Conservation (phyloP, 2,797 vertebrate genomes). For the Danio tinwini region DNA sequence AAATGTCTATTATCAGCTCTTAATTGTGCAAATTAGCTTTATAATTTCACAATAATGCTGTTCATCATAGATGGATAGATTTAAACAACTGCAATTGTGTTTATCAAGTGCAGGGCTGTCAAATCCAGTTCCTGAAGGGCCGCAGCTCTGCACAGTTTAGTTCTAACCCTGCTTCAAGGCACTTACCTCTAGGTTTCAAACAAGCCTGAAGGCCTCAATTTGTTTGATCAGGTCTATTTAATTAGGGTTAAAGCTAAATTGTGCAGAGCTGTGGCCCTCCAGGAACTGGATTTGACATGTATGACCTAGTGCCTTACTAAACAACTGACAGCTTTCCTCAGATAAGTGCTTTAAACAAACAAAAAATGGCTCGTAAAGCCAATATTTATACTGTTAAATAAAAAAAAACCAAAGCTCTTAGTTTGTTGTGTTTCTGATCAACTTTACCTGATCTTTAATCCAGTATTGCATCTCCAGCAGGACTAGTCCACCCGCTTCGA, state of each 20-base stretch:
- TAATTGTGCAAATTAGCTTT: neutral
- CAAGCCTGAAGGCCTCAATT: too few species aligned
- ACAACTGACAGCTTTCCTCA: slow-evolving; percentile 26
- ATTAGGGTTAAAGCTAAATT: too few species aligned
- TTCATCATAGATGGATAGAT: neutral
- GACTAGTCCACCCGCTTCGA: neutral
- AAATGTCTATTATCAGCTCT: neutral
- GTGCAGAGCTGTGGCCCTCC: too few species aligned
- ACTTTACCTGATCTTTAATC: slow-evolving; percentile 24
- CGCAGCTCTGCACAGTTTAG: too few species aligned
- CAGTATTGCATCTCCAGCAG: slow-evolving; percentile 47
- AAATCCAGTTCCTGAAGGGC: too few species aligned
- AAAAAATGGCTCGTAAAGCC: slow-evolving; percentile 41
- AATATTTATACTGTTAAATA: slow-evolving; percentile 32
- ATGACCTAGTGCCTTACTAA: slow-evolving; percentile 34
- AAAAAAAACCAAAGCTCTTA: slow-evolving; percentile 53
- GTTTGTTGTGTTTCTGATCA: slow-evolving; percentile 10
- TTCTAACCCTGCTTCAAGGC: too few species aligned
- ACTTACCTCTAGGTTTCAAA: neutral
- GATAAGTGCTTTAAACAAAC: slow-evolving; percentile 50
- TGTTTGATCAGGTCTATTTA: too few species aligned
- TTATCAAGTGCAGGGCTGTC: neutral
- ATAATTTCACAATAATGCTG: neutral
- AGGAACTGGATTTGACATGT: too few species aligned
- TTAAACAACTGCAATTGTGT: neutral